These are phyloP conservation scores for Meles meles DNA, from an alignment of 2,113 vertebrate genomes.

Conservation along the genomic window DNA sequence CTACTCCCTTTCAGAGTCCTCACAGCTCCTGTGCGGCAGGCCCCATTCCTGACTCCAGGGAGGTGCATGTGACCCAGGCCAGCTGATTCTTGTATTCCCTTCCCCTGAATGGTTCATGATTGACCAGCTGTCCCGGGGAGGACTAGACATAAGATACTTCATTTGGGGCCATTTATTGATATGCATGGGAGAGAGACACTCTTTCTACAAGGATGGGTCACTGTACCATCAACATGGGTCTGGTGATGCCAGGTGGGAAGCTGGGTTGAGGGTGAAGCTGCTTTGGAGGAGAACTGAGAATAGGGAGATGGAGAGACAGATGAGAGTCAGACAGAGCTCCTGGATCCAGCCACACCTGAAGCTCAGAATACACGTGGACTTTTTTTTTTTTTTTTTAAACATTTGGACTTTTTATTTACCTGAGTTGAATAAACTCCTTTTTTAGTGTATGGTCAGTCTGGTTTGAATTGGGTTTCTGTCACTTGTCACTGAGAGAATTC, in stretches of 20 bases:
- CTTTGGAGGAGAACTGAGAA: neutral
- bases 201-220: neutral
- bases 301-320: neutral
- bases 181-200: neutral
- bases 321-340: neutral
- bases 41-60: neutral
- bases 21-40: neutral
- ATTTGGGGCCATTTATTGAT: neutral
- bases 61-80: fast-evolving
- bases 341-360: neutral
- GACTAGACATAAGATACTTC: neutral
- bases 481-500: neutral
- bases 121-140: neutral
- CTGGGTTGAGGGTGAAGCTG: neutral
- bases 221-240: fast-evolving
- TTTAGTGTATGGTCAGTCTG: neutral
- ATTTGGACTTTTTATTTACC: neutral
- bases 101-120: neutral
- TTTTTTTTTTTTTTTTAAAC: no score
- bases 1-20: no score
- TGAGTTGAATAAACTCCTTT: neutral
- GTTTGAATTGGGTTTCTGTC: neutral
- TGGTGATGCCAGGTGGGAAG: neutral
- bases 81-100: no score
- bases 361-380: neutral